Evolutionary conservation across 2,888 invertebrate genomes (phyloP).

Genomic region (Eudemis profundana): DNA sequence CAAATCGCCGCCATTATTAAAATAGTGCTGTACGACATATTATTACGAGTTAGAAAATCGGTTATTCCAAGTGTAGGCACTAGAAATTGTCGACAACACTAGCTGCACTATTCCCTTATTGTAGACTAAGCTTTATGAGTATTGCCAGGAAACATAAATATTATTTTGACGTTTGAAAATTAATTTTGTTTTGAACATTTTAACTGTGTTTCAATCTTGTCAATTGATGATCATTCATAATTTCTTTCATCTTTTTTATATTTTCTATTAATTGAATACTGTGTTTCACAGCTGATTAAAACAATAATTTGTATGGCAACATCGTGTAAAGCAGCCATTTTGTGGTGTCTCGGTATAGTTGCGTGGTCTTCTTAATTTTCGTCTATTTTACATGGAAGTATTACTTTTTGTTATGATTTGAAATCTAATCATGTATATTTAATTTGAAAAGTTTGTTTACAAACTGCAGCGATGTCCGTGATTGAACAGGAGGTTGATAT

Average conservation of each 20-base stretch:
- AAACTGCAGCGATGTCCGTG: constrained; percentile 49
- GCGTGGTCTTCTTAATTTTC: constrained; percentile 73
- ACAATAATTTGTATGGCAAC: constrained; percentile 55
- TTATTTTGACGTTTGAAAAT: background rate
- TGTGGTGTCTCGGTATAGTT: constrained; percentile 79
- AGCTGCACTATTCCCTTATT: background rate
- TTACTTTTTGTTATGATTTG: constrained; percentile 83
- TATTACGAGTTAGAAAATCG: background rate
- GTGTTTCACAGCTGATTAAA: constrained; percentile 3
- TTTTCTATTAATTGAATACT: background rate
- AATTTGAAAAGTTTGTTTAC: constrained; percentile 51
- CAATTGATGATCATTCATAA: background rate
- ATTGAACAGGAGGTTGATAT: constrained; percentile 80
- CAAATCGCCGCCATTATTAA: constrained; percentile 41
- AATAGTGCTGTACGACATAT: constrained; percentile 28
- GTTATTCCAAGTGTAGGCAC: constrained; percentile 15
- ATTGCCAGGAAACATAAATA: background rate
- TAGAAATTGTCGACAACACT: background rate
- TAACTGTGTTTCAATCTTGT: background rate
- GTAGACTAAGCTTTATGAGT: constrained; percentile 21
- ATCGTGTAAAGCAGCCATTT: constrained; percentile 82
- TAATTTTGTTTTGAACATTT: background rate
- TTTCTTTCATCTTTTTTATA: background rate
- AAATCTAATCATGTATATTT: constrained; percentile 62
- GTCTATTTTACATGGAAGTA: constrained; percentile 85